Evolutionary conservation across 92 coral and sea anemone genomes (phyloP), one percentile per base, ranked within the genome.

Genomic region (Paramuricea clavata): DNA sequence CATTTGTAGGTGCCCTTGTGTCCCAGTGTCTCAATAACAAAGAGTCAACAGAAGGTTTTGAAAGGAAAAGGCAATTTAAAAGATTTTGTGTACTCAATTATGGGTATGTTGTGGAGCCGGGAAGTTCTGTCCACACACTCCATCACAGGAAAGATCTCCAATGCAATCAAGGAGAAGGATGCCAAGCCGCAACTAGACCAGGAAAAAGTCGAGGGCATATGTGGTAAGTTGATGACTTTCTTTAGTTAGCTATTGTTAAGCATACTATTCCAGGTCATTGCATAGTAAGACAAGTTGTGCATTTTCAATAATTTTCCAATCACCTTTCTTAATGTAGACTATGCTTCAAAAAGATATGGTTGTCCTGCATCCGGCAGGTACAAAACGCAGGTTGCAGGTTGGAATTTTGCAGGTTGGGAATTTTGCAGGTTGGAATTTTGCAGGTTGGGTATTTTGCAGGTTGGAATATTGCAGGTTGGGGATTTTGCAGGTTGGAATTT

Each of bases 131-230:
- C 11, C 71, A 62, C 71, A 15, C 71, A 62, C 21, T 62, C 71
- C 31, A 62, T 62, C 2, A 62, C 71, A 5, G 71, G 71, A 62
- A 62, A 62, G 21, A 9, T 2, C 1, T 62, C 27, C 21, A 65
- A 65, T 33, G 72, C 72, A 12, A 21, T 65, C 42, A 65, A 65
- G 25, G 72, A 59, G 15, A 59, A 26, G 68, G 68, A 59, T 19
- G 68, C 68, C 23, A 59, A 59, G 15, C 68, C 68, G 3, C 74
- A 67, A 67, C 74, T 67, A 27, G 42, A 67, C 42, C 74, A 21
- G 25, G 74, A 67, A 33, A 67, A 67, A 67, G 74, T 67, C 7
- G 8, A 67, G 5, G 35, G 12, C 35, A 67, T 67, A 67, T 67
- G 74, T 27, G 36, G 74, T 67, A 67, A 67, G 74, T 30, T 27